Percentiles rank a stretch among this genome's conserved stretches.
phyloP scores from a whole-genome alignment of 1,140 invertebrate genomes.

The Zaprionus gabonicus region DNA sequence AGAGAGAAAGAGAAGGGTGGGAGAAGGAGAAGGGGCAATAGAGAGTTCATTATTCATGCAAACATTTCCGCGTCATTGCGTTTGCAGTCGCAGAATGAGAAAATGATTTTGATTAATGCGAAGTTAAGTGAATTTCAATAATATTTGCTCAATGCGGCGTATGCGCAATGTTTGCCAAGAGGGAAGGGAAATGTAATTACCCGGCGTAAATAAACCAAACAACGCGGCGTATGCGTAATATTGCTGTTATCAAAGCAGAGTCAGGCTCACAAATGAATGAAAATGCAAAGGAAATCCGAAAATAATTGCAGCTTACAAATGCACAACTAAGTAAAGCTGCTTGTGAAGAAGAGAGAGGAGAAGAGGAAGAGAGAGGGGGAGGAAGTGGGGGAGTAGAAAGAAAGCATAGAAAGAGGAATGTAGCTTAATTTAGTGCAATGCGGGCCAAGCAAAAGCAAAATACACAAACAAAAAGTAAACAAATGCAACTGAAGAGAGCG shows the following conservation, averaged over 20 bases:
- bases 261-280: constrained; percentile 10
- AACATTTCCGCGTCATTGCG: constrained; percentile 68
- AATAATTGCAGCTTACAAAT: constrained; percentile 52
- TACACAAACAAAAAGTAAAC: constrained; percentile 53
- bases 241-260: constrained; percentile 26
- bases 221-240: constrained; percentile 52
- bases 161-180: constrained; percentile 24
- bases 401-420: background rate
- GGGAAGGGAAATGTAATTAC: constrained; percentile 10
- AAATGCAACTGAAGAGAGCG: constrained; percentile 27
- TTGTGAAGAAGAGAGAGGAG: background rate
- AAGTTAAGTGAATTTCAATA: constrained; percentile 38
- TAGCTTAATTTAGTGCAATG: constrained; percentile 26
- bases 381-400: too few relatives aligned
- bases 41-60: constrained; percentile 53
- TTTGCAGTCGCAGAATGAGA: constrained; percentile 32
- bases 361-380: background rate
- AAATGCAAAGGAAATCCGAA: constrained; percentile 25
- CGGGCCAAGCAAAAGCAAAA: constrained; percentile 40
- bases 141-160: constrained; percentile 24
- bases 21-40: background rate
- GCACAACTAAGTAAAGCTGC: constrained; percentile 22
- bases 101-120: constrained; percentile 72
- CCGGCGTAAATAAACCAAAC: background rate
- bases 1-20: background rate